Evolutionary conservation across 2,797 vertebrate species (phyloP), one percentile per base, ranked within the genome.

Genomic region (Eulemur albifrons): DNA sequence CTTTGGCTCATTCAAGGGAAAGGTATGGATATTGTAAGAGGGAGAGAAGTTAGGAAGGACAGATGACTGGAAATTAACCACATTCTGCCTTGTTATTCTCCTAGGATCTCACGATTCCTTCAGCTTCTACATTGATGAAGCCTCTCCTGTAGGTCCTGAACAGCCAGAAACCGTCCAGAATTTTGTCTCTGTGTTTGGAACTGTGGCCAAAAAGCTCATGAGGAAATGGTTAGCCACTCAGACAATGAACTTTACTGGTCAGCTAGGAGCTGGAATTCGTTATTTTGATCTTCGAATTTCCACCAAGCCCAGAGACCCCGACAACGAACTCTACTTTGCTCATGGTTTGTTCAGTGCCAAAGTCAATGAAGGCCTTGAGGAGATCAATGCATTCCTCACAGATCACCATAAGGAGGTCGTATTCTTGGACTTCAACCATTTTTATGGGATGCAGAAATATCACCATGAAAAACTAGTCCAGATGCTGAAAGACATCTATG

Each of bases 241-340:
- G 98, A 99, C 99, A 15, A 99, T 99, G 99, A 99, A 99, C 98
- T 99, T 99, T 98, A 99, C 98, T 87, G 99, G 98, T 97, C 99
- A 99, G 96, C 98, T 99, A 96, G 99, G 99, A 97, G 99, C 99
- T 38, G 99, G 99, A n/a, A 98, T 99, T 93, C 99, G 99, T 52
- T 99, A 99, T 98, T 99, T 99, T 73, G 99, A 99, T 98, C 99
- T 99, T 77, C 99, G 99, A 95, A 99, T 99, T 98, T 99, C 99
- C 95, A 99, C 99, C 92, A 99, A 99, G 98, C 99, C 99, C 94
- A 99, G 99, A 96, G 99, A 99, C 97, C 99, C 99, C 0, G 99
- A 99, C 98, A 99, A 99, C 9, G 99, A 99, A 98, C 99, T 99
- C 48, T 99, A 98, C 98, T 99, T 99, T 40, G 99, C 99, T 98